These are phyloP conservation scores for Odontocerum albicorne DNA, from an alignment of 2,888 invertebrate species.

Conservation along the genomic window DNA sequence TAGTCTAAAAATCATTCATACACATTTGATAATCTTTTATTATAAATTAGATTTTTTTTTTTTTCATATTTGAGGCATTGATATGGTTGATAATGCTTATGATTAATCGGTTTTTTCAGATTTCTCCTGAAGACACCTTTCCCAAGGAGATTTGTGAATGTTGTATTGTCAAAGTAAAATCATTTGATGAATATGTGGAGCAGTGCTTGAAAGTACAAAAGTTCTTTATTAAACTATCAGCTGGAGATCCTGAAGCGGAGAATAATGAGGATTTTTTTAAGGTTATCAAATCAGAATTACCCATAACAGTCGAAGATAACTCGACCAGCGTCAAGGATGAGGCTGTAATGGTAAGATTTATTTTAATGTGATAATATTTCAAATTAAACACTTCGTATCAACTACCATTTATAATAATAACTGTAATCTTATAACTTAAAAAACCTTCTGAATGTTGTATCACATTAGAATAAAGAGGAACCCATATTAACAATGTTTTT, in stretches of 20 bases:
- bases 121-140: slow-evolving; percentile 26
- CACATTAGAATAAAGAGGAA: no score
- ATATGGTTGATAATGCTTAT: no score
- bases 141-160: slow-evolving; percentile 28
- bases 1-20: no score
- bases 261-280: slow-evolving; percentile 11
- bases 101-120: slow-evolving; percentile 13
- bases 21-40: no score
- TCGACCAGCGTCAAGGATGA: slow-evolving; percentile 15
- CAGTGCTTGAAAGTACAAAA: slow-evolving; percentile 31
- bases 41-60: no score
- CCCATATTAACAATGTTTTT: no score
- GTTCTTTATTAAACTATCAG: slow-evolving; percentile 24
- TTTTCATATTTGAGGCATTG: no score
- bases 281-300: slow-evolving; percentile 24
- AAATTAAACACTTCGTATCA: no score
- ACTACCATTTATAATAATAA: no score
- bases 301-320: neutral
- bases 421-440: no score
- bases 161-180: slow-evolving; percentile 26
- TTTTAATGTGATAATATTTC: neutral
- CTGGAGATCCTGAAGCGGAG: slow-evolving; percentile 14
- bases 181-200: slow-evolving; percentile 31
- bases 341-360: neutral
- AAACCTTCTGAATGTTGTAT: no score